Conservation (phyloP, 1,140 invertebrate genomes). For the Mya arenaria region DNA sequence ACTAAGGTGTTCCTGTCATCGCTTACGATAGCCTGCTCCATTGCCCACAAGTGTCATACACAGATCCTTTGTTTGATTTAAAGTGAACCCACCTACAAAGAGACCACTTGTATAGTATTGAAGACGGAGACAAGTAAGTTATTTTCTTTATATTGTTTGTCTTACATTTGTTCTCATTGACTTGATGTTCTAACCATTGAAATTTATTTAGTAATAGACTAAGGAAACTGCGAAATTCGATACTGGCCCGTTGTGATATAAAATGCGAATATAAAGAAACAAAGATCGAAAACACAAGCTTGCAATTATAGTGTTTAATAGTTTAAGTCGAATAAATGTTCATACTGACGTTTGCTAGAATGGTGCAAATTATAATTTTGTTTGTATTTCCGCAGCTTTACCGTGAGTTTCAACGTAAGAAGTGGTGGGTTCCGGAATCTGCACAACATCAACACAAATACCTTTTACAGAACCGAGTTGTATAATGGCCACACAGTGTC, state of each 20-base stretch:
- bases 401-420: not conserved
- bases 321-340: not conserved
- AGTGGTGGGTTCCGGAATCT: not conserved
- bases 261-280: not conserved
- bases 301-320: not conserved
- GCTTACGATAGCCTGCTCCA: not conserved
- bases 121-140: not conserved
- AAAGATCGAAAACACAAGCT: not conserved
- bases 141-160: no score
- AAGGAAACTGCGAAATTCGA: no score
- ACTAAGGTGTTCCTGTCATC: not conserved
- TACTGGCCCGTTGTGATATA: no score
- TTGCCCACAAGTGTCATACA: not conserved
- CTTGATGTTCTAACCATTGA: no score
- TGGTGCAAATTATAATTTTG: no score
- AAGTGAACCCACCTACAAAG: not conserved
- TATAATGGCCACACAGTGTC: not conserved
- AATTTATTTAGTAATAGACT: no score
- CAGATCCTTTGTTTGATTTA: not conserved
- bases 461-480: not conserved
- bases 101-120: not conserved
- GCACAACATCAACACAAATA: not conserved
- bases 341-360: not conserved
- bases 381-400: not conserved
- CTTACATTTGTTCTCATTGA: no score